These are phyloP conservation scores for Xenus cinereus DNA, from an alignment of 2,113 vertebrate genomes.

Conservation along the genomic window DNA sequence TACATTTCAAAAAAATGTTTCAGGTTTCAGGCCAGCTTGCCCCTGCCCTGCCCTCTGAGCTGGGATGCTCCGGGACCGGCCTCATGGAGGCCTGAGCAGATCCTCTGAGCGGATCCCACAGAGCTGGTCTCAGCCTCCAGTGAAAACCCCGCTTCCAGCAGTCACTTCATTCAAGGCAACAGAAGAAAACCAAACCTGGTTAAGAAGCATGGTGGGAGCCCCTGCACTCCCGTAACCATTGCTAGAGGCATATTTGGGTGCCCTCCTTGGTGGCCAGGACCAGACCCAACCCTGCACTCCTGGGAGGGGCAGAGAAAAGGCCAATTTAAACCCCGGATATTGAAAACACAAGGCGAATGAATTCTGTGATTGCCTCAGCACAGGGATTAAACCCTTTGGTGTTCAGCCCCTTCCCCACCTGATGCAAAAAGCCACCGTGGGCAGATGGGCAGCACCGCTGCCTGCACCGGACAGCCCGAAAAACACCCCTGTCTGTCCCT, in stretches of 20 bases:
- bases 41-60: background rate
- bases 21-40: background rate
- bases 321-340: rapidly evolving
- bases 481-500: rapidly evolving
- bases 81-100: too few relatives aligned
- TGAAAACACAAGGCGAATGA: background rate
- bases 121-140: background rate
- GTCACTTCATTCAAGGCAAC: rapidly evolving
- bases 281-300: background rate
- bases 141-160: background rate
- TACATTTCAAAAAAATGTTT: rapidly evolving
- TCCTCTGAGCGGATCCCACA: background rate
- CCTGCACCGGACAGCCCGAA: rapidly evolving
- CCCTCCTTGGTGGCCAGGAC: background rate
- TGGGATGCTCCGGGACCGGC: background rate
- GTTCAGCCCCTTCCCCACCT: background rate
- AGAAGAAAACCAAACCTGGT: background rate
- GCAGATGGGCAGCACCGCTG: background rate
- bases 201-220: background rate
- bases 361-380: background rate
- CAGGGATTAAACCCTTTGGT: background rate
- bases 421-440: rapidly evolving
- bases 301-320: background rate
- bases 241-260: background rate
- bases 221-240: background rate